Evolutionary conservation across 2,888 invertebrate species (phyloP), one percentile per base, ranked within the genome.

Genomic region (Rhorus exstirpatorius): DNA sequence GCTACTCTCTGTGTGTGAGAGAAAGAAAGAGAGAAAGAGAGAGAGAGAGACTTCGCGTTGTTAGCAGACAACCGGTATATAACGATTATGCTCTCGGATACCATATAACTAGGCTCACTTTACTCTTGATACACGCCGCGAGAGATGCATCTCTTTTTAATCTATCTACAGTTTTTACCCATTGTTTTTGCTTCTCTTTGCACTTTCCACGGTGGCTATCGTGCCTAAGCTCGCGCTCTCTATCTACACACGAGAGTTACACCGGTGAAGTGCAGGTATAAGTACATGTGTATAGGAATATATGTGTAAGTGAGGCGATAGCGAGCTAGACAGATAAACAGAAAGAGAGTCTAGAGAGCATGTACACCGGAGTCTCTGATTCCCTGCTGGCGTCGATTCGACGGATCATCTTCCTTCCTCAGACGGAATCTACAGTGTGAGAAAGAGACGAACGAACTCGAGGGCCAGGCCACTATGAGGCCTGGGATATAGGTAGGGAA

Each of bases 21-120:
- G 35, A 51, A n/a, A n/a, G n/a, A n/a, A n/a, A n/a, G n/a, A n/a
- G n/a, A n/a, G n/a, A n/a, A n/a, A n/a, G n/a, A n/a, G n/a, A n/a
- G n/a, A n/a, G n/a, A n/a, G n/a, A n/a, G n/a, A n/a, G n/a, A n/a
- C 31, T 38, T 31, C 8, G 77, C 75, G 70, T 75, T 75, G 70
- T 61, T 81, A 68, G 78, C 24, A 51, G 77, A 51, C 77, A 81
- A 77, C 77, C 72, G 81, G 81, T 81, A 81, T 61, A 68, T 78
- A 74, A 72, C 78, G 81, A 78, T 81, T 81, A 81, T 74, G 68
- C 60, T 19, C 63, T 76, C 24, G 67, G 76, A 78, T 78, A 78
- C 61, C 61, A 61, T 70, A 70, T 70, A 78, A 78, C 77, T 70
- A 71, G 67, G 51, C 78, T 71, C 71, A 44, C 61, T 31, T 51